phyloP scores from a whole-genome alignment of 2,888 invertebrate species.

The Nudaria mundana region DNA sequence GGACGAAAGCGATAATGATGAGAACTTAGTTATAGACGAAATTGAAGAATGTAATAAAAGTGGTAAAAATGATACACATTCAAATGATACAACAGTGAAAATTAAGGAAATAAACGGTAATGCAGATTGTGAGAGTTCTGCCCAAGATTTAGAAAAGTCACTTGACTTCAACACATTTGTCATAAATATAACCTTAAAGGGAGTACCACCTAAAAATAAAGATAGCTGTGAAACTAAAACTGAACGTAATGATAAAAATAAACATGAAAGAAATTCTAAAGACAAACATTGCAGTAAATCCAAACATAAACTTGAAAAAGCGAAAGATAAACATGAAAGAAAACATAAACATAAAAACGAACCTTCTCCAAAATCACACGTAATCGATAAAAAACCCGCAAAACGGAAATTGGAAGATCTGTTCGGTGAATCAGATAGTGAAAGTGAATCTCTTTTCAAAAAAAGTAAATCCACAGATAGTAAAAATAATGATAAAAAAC shows the following conservation, averaged over 20 bases:
- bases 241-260: slow-evolving; percentile 5
- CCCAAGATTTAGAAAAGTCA: slow-evolving; percentile 12
- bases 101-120: slow-evolving; percentile 34
- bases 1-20: slow-evolving; percentile 51
- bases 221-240: slow-evolving; percentile 20
- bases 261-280: slow-evolving; percentile 12
- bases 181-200: slow-evolving; percentile 71
- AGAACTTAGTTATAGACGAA: slow-evolving; percentile 59
- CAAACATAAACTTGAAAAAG: slow-evolving; percentile 7
- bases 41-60: slow-evolving; percentile 36
- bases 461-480: slow-evolving; percentile 40
- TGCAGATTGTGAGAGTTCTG: slow-evolving; percentile 8
- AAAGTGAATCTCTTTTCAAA: slow-evolving; percentile 46
- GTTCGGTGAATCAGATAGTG: slow-evolving; percentile 77
- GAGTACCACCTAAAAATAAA: slow-evolving; percentile 49
- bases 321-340: slow-evolving; percentile 22
- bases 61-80: slow-evolving; percentile 16
- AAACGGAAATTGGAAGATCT: slow-evolving; percentile 74
- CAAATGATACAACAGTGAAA: slow-evolving; percentile 50
- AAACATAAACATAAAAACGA: slow-evolving; percentile 10
- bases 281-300: slow-evolving; percentile 20
- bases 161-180: slow-evolving; percentile 52
- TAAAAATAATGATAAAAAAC: slow-evolving; percentile 30
- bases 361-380: slow-evolving; percentile 32
- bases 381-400: slow-evolving; percentile 43